These are phyloP conservation scores for Anguilla obscura DNA, from an alignment of 2,797 vertebrate species.

Conservation along the genomic window DNA sequence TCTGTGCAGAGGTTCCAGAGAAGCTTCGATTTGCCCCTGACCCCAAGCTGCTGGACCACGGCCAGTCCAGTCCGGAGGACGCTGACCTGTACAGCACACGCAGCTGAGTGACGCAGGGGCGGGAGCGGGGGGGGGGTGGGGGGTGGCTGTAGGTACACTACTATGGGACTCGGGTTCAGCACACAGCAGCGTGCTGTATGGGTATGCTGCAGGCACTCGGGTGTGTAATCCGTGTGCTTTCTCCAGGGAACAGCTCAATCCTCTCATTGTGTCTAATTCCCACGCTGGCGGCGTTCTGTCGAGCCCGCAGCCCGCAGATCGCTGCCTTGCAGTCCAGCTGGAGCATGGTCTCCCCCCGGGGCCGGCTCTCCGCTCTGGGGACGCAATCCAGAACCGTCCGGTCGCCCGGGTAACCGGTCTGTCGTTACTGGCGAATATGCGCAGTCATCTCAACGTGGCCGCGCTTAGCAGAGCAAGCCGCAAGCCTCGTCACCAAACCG, in stretches of 20 bases:
- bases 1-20: constrained; percentile 56
- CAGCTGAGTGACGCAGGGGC: constrained; percentile 56
- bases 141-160: neutral
- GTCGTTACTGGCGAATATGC: neutral
- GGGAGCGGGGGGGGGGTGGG: neutral
- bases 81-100: constrained; percentile 78
- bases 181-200: neutral
- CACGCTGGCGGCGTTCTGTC: neutral
- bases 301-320: neutral
- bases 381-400: neutral
- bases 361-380: neutral
- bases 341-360: neutral
- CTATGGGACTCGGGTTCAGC: neutral
- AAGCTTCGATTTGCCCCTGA: constrained; percentile 62
- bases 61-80: constrained; percentile 76
- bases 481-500: neutral
- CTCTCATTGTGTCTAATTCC: neutral
- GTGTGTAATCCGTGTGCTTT: neutral
- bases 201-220: neutral
- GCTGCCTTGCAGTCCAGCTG: neutral
- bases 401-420: neutral
- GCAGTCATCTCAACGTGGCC: neutral
- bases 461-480: neutral
- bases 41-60: constrained; percentile 69
- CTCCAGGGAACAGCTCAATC: neutral